Evolutionary conservation across 2,888 invertebrate genomes (phyloP), one percentile per base, ranked within the genome.

Genomic region (Nemoura dubitans): DNA sequence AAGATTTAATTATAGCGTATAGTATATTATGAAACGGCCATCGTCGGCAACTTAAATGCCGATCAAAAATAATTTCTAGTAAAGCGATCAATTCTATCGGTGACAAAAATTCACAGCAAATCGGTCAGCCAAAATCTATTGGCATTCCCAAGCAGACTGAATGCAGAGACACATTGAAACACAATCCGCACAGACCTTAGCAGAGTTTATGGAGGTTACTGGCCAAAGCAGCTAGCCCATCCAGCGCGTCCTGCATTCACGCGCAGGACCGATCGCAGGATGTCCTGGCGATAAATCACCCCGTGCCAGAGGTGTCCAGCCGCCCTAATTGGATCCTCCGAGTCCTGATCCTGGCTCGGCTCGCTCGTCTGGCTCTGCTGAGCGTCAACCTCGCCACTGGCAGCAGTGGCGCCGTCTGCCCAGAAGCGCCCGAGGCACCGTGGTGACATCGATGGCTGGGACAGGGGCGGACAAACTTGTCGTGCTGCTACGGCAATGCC

Each of bases 291-390:
- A 42, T 43, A 42, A 83, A 83, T 83, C 83, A 42, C n/a, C 25
- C 43, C 10, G 21, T 30, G 14, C 76, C 59, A 2, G 59, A 87
- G 87, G 87, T 87, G 87, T 87, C 87, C 87, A 76, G 30, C 76
- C 83, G 43, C 85, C 87, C 87, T 87, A 87, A 87, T 87, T 87
- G 87, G 36, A 36, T 36, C 36, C 36, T 36, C 36, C 36, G 10
- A 86, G 85, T 86, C 26, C 29, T 25, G 82, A 26, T 42, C n/a
- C n/a, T n/a, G n/a, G n/a, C n/a, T n/a, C n/a, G n/a, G n/a, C n/a
- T n/a, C n/a, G n/a, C n/a, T n/a, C n/a, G 82, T n/a, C 77, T 82
- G 30, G 26, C 76, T n/a, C 3, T 30, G n/a, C 29, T 30, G 82
- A 29, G 36, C 43, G 28, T 43, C 59, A 83, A 27, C n/a, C 80